Percentiles rank a stretch among this genome's conserved stretches.
Conservation (phyloP, 1,140 invertebrate genomes). For the Drosophila lacteicornis region DNA sequence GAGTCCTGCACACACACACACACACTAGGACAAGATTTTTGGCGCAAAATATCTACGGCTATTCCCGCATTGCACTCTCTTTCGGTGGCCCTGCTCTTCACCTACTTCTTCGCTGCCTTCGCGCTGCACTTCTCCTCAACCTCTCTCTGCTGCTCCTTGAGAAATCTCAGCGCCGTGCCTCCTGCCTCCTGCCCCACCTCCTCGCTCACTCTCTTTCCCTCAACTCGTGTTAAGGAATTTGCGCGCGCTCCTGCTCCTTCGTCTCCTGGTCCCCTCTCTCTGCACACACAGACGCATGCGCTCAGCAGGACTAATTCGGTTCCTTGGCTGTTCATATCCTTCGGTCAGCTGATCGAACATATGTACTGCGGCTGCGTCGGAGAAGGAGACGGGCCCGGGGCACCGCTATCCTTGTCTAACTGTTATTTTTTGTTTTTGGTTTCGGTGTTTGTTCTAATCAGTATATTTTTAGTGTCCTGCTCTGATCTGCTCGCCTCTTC, state of each 20-base stretch:
- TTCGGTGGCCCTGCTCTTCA: slow-evolving; percentile 69
- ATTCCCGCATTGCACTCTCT: slow-evolving; percentile 58
- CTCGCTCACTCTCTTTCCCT: slow-evolving; percentile 6
- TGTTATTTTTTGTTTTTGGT: slow-evolving; percentile 39
- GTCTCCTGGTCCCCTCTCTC: slow-evolving; percentile 54
- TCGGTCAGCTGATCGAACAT: slow-evolving; percentile 78
- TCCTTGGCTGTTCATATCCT: slow-evolving; percentile 70
- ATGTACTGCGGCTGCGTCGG: slow-evolving; percentile 40
- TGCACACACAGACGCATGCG: slow-evolving; percentile 60
- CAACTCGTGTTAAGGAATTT: slow-evolving; percentile 80
- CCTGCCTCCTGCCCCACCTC: slow-evolving; percentile 43
- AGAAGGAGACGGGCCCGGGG: slow-evolving; percentile 3
- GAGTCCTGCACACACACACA: slow-evolving; percentile 62
- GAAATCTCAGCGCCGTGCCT: slow-evolving; percentile 67
- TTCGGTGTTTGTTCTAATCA: slow-evolving; percentile 67
- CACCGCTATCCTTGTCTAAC: slow-evolving; percentile 73
- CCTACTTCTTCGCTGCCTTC: slow-evolving; percentile 62
- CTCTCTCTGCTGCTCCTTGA: slow-evolving; percentile 21
- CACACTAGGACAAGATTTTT: slow-evolving; percentile 57
- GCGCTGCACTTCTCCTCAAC: slow-evolving; percentile 22
- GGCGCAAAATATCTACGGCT: slow-evolving; percentile 67
- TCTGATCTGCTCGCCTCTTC: slow-evolving; percentile 36
- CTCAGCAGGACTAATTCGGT: slow-evolving; percentile 74
- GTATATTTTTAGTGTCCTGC: slow-evolving; percentile 42
- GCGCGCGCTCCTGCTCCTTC: slow-evolving; percentile 59